Evolutionary conservation across 2,888 invertebrate species (phyloP), one percentile per base, ranked within the genome.

Genomic region (Cataglyphis livida): DNA sequence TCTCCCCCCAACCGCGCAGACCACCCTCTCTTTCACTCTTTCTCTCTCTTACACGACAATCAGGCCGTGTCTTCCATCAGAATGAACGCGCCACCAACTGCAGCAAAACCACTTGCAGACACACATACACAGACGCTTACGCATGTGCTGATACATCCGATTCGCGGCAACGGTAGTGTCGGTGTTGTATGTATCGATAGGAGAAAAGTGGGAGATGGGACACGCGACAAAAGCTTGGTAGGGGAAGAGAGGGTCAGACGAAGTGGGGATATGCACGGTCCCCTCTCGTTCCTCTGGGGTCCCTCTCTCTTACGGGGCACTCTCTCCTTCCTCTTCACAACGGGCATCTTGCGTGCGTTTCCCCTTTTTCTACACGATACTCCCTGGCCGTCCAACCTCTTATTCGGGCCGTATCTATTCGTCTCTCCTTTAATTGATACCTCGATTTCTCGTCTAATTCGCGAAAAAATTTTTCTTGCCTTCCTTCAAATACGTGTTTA

Each of bases 141-240:
- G 61, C 68, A 83, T 64, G 84, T 64, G 83, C 70, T 38, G 62
- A 83, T 85, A 75, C 85, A 68, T 51, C 70, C 54, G 85, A 84
- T 84, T 84, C 79, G 76, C 75, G 64, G 88, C 78, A 57, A 15
- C 81, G 68, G 7, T 70, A 71, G 87, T 84, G 85, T 82, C 28
- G 64, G 84, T 74, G 84, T n/a, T 51, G 51, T 86, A 84, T 79
- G 86, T 82, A 84, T 59, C 71, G 90, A 90, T 85, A 90, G 91
- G 89, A 89, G 44, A 79, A 91, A 91, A 94, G 94, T 94, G 94
- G 94, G 94, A 94, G 93, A 91, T 90, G 91, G 91, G 94, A 94
- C 94, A 94, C 94, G 94, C 94, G 94, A 94, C 94, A 94, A 89
- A 83, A 64, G 76, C 76, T 12, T 83, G 62, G 75, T 87, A 85